Percentiles rank a stretch among this genome's conserved stretches.
Evolutionary conservation across 2,888 invertebrate genomes (phyloP).

Genomic region (Auanema sp.): DNA sequence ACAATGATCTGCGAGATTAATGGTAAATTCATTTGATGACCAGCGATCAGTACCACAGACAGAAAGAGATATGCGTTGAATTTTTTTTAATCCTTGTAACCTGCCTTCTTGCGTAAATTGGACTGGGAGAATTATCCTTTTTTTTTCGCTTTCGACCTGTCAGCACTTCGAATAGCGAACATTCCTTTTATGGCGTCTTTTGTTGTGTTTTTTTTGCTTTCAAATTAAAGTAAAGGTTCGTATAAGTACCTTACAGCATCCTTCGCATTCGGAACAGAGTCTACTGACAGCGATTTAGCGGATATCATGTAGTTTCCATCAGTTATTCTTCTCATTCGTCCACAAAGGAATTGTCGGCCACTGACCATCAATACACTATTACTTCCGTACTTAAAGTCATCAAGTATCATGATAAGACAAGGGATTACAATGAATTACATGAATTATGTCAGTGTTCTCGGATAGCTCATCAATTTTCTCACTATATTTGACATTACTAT

Average conservation of each 20-base stretch:
- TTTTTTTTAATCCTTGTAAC: no score
- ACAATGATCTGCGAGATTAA: no score
- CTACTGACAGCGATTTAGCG: not conserved
- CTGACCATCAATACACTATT: conserved; percentile 16
- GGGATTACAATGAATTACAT: conserved; percentile 1
- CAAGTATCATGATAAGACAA: no score
- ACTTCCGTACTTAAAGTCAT: conserved; percentile 15
- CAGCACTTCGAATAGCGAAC: not conserved
- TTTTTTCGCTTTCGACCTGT: conserved; percentile 1
- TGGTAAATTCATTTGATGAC: no score
- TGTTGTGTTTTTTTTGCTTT: conserved; percentile 2
- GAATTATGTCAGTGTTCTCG: conserved; percentile 12
- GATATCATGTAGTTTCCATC: conserved; percentile 1
- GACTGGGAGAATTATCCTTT: not conserved
- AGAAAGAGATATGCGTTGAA: no score
- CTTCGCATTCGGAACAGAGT: not conserved
- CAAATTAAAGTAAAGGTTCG: not conserved
- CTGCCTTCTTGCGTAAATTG: not conserved
- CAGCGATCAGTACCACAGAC: no score
- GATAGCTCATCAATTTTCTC: conserved; percentile 7
- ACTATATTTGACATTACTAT: conserved; percentile 11
- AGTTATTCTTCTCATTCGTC: not conserved
- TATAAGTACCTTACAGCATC: not conserved
- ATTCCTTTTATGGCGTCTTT: not conserved
- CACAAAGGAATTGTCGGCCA: conserved; percentile 16